These are phyloP conservation scores for Polylopha cassiicola DNA, from an alignment of 2,888 invertebrate genomes.

Conservation along the genomic window DNA sequence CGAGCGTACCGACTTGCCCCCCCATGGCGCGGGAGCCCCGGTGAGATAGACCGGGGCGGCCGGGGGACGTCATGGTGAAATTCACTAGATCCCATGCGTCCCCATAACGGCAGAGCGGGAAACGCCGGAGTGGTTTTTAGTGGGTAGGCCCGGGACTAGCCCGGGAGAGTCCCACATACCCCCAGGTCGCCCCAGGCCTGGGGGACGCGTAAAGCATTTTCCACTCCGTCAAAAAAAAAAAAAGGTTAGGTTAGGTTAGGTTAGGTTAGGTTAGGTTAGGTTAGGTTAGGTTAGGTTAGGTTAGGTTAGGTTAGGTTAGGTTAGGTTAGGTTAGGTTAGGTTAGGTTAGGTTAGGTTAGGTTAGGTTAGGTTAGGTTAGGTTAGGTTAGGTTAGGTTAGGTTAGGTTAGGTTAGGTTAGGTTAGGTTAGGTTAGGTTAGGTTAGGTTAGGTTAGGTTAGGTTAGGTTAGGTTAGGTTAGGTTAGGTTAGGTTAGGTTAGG, in stretches of 20 bases:
- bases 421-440: slow-evolving; percentile 23
- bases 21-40: too few relatives aligned
- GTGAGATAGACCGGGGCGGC: too few relatives aligned
- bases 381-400: slow-evolving; percentile 23
- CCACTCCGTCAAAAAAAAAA: too few relatives aligned
- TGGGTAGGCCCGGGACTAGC: too few relatives aligned
- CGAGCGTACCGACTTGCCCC: too few relatives aligned
- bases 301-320: slow-evolving; percentile 19
- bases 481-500: slow-evolving; percentile 20
- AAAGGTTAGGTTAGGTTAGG: slow-evolving; percentile 20
- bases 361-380: slow-evolving; percentile 23
- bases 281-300: slow-evolving; percentile 20
- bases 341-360: slow-evolving; percentile 23
- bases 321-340: slow-evolving; percentile 19
- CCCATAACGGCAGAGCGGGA: too few relatives aligned
- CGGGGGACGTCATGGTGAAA: too few relatives aligned
- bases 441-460: slow-evolving; percentile 23
- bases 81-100: too few relatives aligned
- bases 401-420: slow-evolving; percentile 23
- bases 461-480: slow-evolving; percentile 20
- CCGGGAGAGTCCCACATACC: too few relatives aligned
- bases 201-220: too few relatives aligned
- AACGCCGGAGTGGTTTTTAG: too few relatives aligned
- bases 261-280: slow-evolving; percentile 19
- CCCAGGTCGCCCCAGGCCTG: too few relatives aligned